Conservation (phyloP, 1,140 invertebrate species). For the Drosophila bipectinata region DNA sequence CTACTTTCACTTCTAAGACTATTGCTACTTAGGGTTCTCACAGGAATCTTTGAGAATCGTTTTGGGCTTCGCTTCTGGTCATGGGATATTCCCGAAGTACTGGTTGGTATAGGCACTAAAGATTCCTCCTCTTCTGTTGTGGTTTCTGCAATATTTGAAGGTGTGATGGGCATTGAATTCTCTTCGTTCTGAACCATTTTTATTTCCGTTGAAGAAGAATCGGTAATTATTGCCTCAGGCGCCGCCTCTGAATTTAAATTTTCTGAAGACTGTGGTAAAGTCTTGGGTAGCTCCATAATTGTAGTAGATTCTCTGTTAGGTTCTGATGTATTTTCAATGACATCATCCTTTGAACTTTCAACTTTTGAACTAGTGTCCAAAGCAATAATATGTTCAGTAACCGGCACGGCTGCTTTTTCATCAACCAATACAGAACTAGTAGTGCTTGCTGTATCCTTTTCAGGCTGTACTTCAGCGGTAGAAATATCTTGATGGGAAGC, state of each 20-base stretch:
- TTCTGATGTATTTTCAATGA: neutral
- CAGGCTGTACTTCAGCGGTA: neutral
- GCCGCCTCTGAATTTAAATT: neutral
- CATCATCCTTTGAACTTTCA: neutral
- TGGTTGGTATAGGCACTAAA: neutral
- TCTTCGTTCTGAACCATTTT: too few species aligned
- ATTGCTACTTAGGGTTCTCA: constrained; percentile 57
- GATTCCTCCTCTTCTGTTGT: neutral
- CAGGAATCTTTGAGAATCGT: constrained; percentile 69
- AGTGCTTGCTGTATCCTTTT: neutral
- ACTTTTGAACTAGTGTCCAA: neutral
- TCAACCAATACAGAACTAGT: neutral
- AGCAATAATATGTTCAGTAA: neutral
- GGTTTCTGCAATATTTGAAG: neutral
- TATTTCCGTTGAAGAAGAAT: neutral
- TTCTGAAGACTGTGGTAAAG: neutral
- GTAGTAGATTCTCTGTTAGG: neutral
- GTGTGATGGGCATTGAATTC: neutral
- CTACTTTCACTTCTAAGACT: constrained; percentile 61
- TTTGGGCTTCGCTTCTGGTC: constrained; percentile 40
- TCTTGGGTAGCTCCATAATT: neutral
- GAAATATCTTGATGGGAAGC: neutral
- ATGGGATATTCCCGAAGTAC: neutral
- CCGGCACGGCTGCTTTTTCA: neutral
- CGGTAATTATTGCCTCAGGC: too few species aligned